phyloP scores from a whole-genome alignment of 2,888 invertebrate genomes.

The Agrenia bidenticulata region DNA sequence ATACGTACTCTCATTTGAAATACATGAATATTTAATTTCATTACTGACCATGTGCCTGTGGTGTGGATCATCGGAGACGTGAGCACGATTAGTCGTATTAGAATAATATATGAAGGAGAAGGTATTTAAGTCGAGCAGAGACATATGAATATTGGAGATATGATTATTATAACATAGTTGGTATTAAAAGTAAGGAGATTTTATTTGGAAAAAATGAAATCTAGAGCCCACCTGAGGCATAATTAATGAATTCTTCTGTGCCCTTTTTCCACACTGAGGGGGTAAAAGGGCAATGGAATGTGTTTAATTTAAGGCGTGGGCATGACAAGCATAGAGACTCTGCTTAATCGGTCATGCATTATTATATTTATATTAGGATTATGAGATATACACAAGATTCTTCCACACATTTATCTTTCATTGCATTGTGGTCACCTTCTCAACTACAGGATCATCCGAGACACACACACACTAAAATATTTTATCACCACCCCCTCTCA shows the following conservation, averaged over 20 bases:
- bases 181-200: not conserved
- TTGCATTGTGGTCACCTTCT: not conserved
- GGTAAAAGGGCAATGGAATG: slow-evolving; percentile 51
- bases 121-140: too few species aligned
- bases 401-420: not conserved
- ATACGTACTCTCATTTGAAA: not conserved
- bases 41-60: slow-evolving; percentile 6
- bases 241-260: slow-evolving; percentile 52
- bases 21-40: slow-evolving; percentile 17
- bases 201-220: slow-evolving; percentile 18
- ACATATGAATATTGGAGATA: too few species aligned
- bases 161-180: too few species aligned
- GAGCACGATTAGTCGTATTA: too few species aligned
- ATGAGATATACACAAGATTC: not conserved
- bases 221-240: slow-evolving; percentile 51
- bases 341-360: slow-evolving; percentile 53
- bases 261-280: slow-evolving; percentile 46
- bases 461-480: slow-evolving; percentile 3
- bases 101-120: too few species aligned
- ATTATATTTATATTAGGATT: not conserved
- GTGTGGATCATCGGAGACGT: too few species aligned
- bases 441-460: not conserved
- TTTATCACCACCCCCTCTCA: slow-evolving; percentile 21
- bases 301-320: slow-evolving; percentile 54
- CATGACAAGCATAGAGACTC: slow-evolving; percentile 51